Evolutionary conservation across 2,113 vertebrate genomes (phyloP), one percentile per base, ranked within the genome.

Genomic region (Diphyllodes magnificus): DNA sequence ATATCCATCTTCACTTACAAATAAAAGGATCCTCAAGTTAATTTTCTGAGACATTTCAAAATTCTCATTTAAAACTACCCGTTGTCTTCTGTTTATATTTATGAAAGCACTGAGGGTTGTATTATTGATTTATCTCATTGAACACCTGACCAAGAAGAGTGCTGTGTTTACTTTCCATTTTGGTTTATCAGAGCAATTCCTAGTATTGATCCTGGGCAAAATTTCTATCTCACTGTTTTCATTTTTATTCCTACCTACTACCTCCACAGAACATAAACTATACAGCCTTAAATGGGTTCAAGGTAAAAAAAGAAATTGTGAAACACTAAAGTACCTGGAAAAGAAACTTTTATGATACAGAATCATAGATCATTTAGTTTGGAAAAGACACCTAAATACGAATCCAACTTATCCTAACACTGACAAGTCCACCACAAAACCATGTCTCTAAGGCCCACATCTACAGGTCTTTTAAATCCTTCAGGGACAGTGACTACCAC

Each of bases 401-500:
- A 45, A 13, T 65, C 18, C 18, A 51, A 3, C 19, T 57, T 57
- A 47, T 11, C 21, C 10, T 75, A 30, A 21, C 39, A 14, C 6
- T 60, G 53, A 5, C 15, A 82, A 45, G 20, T n/a, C 24, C 24
- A 35, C 13, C 30, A 71, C 28, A 21, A 61, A 47, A 25, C 6
- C 24, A 3, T 6, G 3, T 31, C 11, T 56, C 30, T 54, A 71
- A 70, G 11, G 6, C 16, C 20, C 13, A 21, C 6, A n/a, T 27
- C 30, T 40, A 11, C 7, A 15, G 11, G 9, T 42, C 39, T 49
- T 53, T 61, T 27, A 27, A 53, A 27, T 76, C 54, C 17, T 21
- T 69, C 1, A 16, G 0, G 25, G 2, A 3, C 54, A 30, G 10
- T 75, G 45, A 35, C 24, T 45, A 31, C 24, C 30, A 23, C 6